phyloP scores from a whole-genome alignment of 2,113 vertebrate species.

The Pholis gunnellus region DNA sequence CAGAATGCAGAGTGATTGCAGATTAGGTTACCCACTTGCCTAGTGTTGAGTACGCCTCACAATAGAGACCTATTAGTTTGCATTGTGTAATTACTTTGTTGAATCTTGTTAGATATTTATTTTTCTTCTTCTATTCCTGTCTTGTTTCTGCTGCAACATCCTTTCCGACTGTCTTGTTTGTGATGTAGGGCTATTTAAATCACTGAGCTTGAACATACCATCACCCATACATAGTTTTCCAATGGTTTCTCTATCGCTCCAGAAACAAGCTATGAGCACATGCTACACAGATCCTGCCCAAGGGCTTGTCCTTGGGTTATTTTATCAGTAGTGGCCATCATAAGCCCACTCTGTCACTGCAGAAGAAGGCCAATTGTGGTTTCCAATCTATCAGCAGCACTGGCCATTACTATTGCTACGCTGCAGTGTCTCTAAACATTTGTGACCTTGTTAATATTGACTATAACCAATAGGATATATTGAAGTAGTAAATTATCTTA shows the following conservation, averaged over 20 bases:
- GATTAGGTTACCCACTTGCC: slow-evolving; percentile 28
- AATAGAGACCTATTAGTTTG: slow-evolving; percentile 17
- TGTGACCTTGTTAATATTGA: slow-evolving; percentile 14
- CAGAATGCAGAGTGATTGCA: slow-evolving; percentile 35
- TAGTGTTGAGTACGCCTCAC: slow-evolving; percentile 6
- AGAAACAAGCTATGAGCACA: slow-evolving; percentile 25
- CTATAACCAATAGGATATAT: neutral
- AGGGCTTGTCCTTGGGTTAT: slow-evolving; percentile 45
- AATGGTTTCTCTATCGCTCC: slow-evolving; percentile 26
- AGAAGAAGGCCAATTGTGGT: slow-evolving; percentile 15
- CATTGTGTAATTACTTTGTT: slow-evolving; percentile 1
- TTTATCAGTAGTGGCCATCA: slow-evolving; percentile 32
- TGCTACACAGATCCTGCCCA: slow-evolving; percentile 26
- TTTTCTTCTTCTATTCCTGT: neutral
- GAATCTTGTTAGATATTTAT: neutral
- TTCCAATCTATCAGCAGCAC: slow-evolving; percentile 24
- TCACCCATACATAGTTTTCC: slow-evolving; percentile 4
- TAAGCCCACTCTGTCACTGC: slow-evolving; percentile 22
- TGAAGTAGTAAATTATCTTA: neutral
- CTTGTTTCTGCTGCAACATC: neutral
- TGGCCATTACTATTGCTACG: neutral
- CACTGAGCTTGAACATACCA: slow-evolving; percentile 37
- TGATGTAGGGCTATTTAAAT: slow-evolving; percentile 23
- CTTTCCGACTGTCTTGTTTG: slow-evolving; percentile 6
- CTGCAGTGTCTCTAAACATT: slow-evolving; percentile 12